Base-by-base conservation (phyloP, 2,113 vertebrate species). In the Rafetus swinhoei region DNA sequence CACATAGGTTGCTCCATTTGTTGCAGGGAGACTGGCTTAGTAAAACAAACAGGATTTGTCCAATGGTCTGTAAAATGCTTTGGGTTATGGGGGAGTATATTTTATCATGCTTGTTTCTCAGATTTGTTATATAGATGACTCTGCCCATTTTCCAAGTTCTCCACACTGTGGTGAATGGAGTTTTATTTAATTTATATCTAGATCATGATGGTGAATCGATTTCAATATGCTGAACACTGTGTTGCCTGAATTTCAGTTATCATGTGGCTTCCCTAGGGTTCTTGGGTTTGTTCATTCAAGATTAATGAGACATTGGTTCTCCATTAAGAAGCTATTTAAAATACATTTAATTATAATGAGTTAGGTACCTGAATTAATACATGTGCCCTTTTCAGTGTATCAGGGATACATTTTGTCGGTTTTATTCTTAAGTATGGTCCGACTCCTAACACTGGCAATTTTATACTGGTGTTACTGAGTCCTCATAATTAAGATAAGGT, bases 301-400 rank as follows among this genome's bases (percentile, higher is more conserved):
- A 92, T 89, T 86, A 94, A 97, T 95, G 91, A 96, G 87, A 87
- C 85, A 89, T 80, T 95, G 65, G 81, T 84, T 96, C 81, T 81
- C 84, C 95, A 85, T 96, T 95, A 97, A 92, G 90, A 96, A 95
- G 45, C 50, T 85, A 65, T 91, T 96, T 97, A 94, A 97, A 94
- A 95, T 95, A 97, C 24, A 96, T 95, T 96, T 96, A 97, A 96
- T 97, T 97, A 93, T 84, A 96, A 96, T 95, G 87, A 97, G 94
- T 97, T 96, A 96, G 95, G 90, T 96, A 92, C 84, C 95, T 76
- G 88, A 94, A 90, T 93, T 97, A 97, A 96, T 93, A 90, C 82
- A 93, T 93, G 60, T 89, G 93, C 95, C 84, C 88, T 89, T 94
- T 94, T 89, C 93, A 95, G 91, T 39, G 65, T 95, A 90, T 87